phyloP scores from a whole-genome alignment of 2,888 invertebrate species.

The Odiellus spinosus region DNA sequence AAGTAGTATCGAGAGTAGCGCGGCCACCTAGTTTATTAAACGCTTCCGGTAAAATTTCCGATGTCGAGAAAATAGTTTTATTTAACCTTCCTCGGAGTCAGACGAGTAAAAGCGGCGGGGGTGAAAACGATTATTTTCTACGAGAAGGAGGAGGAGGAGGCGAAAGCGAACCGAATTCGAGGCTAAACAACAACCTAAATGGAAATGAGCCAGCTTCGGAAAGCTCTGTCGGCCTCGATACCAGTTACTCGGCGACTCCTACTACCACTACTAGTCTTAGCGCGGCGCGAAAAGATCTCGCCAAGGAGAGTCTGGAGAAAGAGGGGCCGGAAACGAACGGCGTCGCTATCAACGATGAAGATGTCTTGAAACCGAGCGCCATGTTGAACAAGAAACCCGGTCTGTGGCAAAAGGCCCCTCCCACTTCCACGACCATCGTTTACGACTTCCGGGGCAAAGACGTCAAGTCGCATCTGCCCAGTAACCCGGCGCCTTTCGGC shows the following conservation, averaged over 20 bases:
- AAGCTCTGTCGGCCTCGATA: not conserved
- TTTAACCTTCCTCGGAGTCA: too few species aligned
- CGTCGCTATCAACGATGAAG: not conserved
- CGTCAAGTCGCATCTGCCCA: conserved; percentile 18
- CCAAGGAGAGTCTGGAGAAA: not conserved
- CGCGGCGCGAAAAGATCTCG: not conserved
- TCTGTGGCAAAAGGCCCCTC: conserved; percentile 4
- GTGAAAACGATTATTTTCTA: too few species aligned
- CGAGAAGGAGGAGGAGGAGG: too few species aligned
- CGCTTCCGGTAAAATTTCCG: too few species aligned
- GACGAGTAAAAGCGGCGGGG: too few species aligned
- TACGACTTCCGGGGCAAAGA: conserved; percentile 19
- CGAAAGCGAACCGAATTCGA: too few species aligned
- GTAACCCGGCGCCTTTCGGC: conserved; percentile 17
- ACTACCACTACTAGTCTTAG: not conserved
- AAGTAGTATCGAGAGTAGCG: too few species aligned
- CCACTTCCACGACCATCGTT: conserved; percentile 15
- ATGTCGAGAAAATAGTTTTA: too few species aligned
- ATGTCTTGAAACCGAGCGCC: not conserved
- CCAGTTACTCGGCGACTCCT: not conserved
- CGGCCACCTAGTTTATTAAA: too few species aligned
- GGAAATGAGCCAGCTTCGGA: not conserved
- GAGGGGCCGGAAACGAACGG: not conserved
- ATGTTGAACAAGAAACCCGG: not conserved
- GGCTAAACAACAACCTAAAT: not conserved